Conservation (phyloP, 2,797 vertebrate species). For the Ceryle rudis region DNA sequence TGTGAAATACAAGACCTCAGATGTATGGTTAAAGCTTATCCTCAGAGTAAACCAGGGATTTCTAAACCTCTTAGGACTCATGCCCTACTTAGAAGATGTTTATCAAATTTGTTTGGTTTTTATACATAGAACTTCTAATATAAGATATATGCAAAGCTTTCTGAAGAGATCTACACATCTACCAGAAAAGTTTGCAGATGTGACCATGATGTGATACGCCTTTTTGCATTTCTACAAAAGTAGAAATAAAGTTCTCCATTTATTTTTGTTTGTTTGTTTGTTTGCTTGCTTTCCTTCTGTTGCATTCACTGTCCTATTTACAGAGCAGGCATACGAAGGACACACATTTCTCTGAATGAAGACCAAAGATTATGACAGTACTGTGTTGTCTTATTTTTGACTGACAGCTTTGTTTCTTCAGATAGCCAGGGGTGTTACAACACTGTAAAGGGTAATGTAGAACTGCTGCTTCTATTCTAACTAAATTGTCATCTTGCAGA, state of each 20-base stretch:
- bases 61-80: constrained; percentile 56
- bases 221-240: not conserved
- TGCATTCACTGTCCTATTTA: not conserved
- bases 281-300: not conserved
- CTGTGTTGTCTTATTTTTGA: constrained; percentile 14
- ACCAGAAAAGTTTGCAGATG: not conserved
- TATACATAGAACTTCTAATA: not conserved
- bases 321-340: not conserved
- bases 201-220: not conserved
- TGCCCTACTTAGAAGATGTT: constrained; percentile 37
- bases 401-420: constrained; percentile 18
- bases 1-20: constrained; percentile 12
- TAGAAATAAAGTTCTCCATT: not conserved
- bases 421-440: constrained; percentile 7
- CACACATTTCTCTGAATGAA: not conserved
- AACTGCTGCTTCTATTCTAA: not conserved
- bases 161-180: not conserved
- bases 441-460: not conserved
- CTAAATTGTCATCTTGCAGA: not conserved
- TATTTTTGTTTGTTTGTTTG: not conserved
- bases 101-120: constrained; percentile 19
- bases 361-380: not conserved
- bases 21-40: constrained; percentile 43
- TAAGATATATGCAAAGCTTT: not conserved
- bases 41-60: constrained; percentile 26